Conservation (phyloP, 2,797 vertebrate species). For the Platyrinchus mystaceus region DNA sequence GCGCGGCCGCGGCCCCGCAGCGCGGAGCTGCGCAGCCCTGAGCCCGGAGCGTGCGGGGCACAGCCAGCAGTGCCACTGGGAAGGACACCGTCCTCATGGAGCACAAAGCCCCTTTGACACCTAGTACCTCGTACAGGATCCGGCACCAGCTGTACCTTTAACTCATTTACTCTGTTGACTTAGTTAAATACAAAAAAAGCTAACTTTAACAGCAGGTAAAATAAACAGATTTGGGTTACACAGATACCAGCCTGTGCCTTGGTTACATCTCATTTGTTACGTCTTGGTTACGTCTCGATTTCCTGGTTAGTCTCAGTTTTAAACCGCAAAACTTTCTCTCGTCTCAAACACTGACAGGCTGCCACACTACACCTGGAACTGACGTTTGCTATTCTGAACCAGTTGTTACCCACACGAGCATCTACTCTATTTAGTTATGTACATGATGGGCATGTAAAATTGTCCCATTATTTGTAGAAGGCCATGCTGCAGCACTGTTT, state of each 20-base stretch:
- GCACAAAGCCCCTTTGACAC: accelerated
- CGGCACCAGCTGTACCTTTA: accelerated
- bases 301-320: background rate
- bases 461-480: background rate
- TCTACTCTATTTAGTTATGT: background rate
- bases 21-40: background rate
- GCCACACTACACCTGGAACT: background rate
- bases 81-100: background rate
- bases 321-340: background rate
- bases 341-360: background rate
- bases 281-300: background rate
- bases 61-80: background rate
- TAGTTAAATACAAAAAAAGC: accelerated
- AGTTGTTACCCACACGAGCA: background rate
- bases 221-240: background rate
- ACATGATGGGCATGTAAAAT: background rate
- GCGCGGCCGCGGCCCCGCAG: background rate
- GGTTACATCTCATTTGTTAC: background rate
- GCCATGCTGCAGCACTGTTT: background rate
- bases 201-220: background rate
- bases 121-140: accelerated
- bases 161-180: accelerated
- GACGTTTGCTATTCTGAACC: accelerated
- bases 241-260: background rate
- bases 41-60: background rate